Evolutionary conservation across 1,140 invertebrate species (phyloP), one percentile per base, ranked within the genome.

Genomic region (Bombus polaris): DNA sequence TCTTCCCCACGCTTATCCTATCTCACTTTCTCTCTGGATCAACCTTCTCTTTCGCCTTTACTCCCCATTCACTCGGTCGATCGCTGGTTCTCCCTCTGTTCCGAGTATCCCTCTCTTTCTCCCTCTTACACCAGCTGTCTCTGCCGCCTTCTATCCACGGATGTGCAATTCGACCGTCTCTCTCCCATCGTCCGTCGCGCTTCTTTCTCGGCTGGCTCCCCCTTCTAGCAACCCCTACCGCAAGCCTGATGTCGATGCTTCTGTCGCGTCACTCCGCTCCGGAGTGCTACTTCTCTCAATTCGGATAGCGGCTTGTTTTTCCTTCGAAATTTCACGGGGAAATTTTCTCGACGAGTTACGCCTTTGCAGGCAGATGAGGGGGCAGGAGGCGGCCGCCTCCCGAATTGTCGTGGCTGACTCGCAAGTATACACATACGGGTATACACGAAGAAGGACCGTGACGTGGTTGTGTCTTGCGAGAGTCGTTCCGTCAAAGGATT

Each of bases 191-290:
- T 81, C 66, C 35, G 53, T 76, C 37, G 32, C 74, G 53, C 74
- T 57, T 74, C 75, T 53, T 84, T 72, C 68, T 62, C 53, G 28
- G 22, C 32, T 28, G 28, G 59, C 32, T 28, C 47, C 18, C 32
- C 42, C 25, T 32, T 65, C 37, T 25, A 79, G 42, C 83, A 85
- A 74, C 75, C 82, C 80, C 68, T 76, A 75, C 68, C 75, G 79
- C 83, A 70, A 75, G 83, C 42, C 81, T 71, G 82, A 87, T 87
- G 74, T 85, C 81, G 85, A 87, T 87, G 81, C 81, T 82, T 87
- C 81, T 74, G 85, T 74, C 82, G 86, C 78, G 72, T 81, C 57
- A 70, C 83, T 83, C 75, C 57, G 76, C 37, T 32, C 18, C 59
- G 70, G 84, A 81, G 84, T 85, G 84, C 84, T 85, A 85, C 84